Evolutionary conservation across 2,113 vertebrate genomes (phyloP).

Genomic region (Hyla sarda): DNA sequence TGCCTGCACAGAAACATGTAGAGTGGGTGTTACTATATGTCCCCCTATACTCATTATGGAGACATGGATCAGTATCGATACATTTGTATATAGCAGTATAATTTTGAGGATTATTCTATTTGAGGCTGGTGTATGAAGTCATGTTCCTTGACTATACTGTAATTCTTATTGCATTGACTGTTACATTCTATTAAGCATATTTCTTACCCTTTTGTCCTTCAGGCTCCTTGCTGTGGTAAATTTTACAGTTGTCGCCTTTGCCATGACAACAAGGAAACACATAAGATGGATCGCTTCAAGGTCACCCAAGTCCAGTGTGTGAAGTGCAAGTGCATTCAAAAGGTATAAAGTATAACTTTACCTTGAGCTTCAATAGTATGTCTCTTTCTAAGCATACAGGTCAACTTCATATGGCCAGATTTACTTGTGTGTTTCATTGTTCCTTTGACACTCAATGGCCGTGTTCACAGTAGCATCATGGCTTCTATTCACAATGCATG

Average conservation of each 20-base stretch:
- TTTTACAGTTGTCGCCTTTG: slow-evolving; percentile 92
- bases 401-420: neutral
- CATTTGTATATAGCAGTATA: too few relatives aligned
- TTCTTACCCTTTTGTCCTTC: slow-evolving; percentile 24
- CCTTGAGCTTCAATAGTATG: neutral
- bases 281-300: slow-evolving; percentile 88
- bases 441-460: too few relatives aligned
- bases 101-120: neutral
- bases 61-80: too few relatives aligned
- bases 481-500: neutral
- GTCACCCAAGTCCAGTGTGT: slow-evolving; percentile 87
- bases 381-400: neutral
- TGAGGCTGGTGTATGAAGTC: neutral
- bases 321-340: slow-evolving; percentile 80
- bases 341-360: slow-evolving; percentile 70
- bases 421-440: too few relatives aligned
- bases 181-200: slow-evolving; percentile 16
- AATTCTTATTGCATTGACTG: neutral
- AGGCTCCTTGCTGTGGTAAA: slow-evolving; percentile 94
- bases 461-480: neutral
- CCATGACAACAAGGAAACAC: slow-evolving; percentile 86
- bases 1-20: too few relatives aligned
- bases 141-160: neutral
- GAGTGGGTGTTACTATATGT: too few relatives aligned
- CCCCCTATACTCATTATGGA: too few relatives aligned